These are phyloP conservation scores for Acrossocheilus fasciatus DNA, from an alignment of 2,797 vertebrate genomes.

Conservation along the genomic window DNA sequence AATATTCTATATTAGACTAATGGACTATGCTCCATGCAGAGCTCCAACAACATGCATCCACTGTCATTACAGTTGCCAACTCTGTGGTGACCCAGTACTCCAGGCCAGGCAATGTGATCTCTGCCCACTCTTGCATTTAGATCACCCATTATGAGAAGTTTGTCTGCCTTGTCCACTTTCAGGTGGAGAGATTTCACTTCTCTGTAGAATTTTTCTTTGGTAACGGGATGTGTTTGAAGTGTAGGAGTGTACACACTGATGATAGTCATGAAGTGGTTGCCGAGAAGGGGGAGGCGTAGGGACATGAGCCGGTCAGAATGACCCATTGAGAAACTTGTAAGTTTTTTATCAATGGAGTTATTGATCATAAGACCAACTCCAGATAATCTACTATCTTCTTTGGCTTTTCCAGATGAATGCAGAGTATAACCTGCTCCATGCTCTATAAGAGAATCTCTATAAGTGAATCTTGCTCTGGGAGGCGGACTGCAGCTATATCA, in stretches of 20 bases:
- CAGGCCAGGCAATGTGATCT: neutral
- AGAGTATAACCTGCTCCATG: neutral
- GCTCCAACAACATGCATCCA: neutral
- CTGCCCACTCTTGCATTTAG: neutral
- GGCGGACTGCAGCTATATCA: neutral
- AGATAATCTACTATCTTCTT: neutral
- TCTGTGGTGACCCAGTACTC: constrained; percentile 9
- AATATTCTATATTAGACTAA: neutral
- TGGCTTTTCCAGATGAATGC: neutral
- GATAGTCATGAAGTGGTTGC: neutral
- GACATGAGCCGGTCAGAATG: neutral
- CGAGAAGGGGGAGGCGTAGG: neutral
- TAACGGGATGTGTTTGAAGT: neutral
- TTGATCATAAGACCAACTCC: neutral
- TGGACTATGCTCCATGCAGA: neutral
- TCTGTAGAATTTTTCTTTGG: constrained; percentile 15
- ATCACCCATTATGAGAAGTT: neutral
- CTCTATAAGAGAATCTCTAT: no score
- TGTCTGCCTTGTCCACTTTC: neutral
- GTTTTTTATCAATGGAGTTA: neutral
- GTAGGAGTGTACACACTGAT: neutral
- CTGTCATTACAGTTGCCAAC: constrained; percentile 9
- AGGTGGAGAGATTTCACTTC: neutral
- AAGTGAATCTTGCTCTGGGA: neutral
- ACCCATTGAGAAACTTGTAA: neutral